Percentiles rank a stretch among this genome's conserved stretches.
phyloP scores from a whole-genome alignment of 2,113 vertebrate genomes.

The Canis aureus region DNA sequence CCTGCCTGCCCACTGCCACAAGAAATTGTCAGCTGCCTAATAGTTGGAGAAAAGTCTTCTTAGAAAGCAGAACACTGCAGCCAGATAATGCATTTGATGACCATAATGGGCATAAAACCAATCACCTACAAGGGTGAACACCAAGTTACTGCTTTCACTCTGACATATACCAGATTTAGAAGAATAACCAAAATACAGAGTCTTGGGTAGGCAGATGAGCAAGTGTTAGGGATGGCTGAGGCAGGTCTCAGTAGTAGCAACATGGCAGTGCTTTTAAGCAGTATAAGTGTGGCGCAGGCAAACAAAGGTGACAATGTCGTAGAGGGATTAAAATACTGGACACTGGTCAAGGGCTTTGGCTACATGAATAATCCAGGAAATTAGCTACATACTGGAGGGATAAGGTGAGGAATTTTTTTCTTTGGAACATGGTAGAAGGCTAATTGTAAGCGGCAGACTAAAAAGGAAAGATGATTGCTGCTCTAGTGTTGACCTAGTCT shows the following conservation, averaged over 20 bases:
- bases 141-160: background rate
- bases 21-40: background rate
- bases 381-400: background rate
- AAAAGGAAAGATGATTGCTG: background rate
- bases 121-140: no score
- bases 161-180: background rate
- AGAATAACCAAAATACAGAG: background rate
- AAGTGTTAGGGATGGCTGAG: no score
- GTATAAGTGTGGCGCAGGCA: background rate
- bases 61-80: background rate
- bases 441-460: background rate
- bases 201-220: background rate
- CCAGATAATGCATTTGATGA: background rate
- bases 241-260: background rate
- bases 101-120: accelerated
- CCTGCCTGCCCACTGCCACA: background rate
- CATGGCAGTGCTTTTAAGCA: background rate
- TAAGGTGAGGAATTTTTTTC: background rate
- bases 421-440: background rate
- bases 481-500: background rate
- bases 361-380: background rate
- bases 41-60: background rate
- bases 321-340: background rate
- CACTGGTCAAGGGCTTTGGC: background rate
- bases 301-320: accelerated